Evolutionary conservation across 2,888 invertebrate genomes (phyloP), one percentile per base, ranked within the genome.

Genomic region (Ophion costatus): DNA sequence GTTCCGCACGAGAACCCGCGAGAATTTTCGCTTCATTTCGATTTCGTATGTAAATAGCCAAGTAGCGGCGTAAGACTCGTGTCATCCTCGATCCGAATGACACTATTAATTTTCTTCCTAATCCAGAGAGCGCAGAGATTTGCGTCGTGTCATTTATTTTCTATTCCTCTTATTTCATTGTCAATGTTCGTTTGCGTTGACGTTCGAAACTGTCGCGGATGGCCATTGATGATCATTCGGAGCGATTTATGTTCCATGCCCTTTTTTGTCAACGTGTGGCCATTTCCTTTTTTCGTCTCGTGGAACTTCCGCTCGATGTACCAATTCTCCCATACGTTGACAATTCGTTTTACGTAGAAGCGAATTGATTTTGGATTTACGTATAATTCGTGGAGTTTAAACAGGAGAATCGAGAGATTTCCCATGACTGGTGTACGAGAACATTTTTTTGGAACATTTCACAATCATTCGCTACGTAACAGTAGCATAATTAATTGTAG

Each of bases 31-130:
- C 14, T 69, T 20, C 69, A 24, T 29, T 51, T 42, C 63, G 22
- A 45, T 74, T 63, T 74, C 63, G 42, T n/a, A 67, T 77, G 77
- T 77, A 77, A 77, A 77, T 77, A 77, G 76, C 64, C 24, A 29
- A 56, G 67, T 57, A 57, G 20, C 22, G 14, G 11, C 24, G 38
- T 22, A 70, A 51, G 57, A 33, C 20, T 24, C 14, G n/a, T 38
- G 38, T 59, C 20, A 17, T 73, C 59, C 59, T 59, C 38, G 38
- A 59, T 67, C 17, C 14, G 22, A 51, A 69, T 22, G 67, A 69
- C 45, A 45, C 45, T 6, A 22, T 17, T 69, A 17, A 69, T 69
- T 45, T 14, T 24, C 24, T 22, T 51, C 51, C 51, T 17, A 24
- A 24, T 0, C 51, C 38, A 69, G 45, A 38, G 24, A 51, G 51